phyloP scores from a whole-genome alignment of 2,797 vertebrate species.

The Phataginus tetradactyla region DNA sequence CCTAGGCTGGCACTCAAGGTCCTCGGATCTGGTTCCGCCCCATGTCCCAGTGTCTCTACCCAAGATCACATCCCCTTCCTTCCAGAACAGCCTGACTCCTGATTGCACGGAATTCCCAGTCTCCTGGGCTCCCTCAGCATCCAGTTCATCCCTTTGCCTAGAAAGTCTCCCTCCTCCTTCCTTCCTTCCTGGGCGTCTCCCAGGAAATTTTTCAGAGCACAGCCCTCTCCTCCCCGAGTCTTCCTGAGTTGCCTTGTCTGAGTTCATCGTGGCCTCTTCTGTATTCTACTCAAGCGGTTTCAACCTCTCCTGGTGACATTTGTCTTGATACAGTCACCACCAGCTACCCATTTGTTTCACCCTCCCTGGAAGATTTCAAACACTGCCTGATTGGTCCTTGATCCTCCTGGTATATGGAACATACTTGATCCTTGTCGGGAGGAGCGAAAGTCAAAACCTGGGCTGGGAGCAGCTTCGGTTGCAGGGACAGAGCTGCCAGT shows the following conservation, averaged over 20 bases:
- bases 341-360: background rate
- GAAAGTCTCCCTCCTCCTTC: background rate
- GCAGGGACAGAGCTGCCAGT: background rate
- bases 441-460: background rate
- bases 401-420: background rate
- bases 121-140: background rate
- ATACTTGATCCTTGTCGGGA: accelerated
- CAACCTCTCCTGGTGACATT: accelerated
- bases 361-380: background rate
- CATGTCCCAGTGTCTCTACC: background rate
- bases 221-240: background rate
- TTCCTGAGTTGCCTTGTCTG: background rate
- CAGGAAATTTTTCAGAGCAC: background rate
- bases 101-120: background rate
- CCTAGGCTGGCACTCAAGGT: accelerated
- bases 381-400: accelerated
- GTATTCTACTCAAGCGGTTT: background rate
- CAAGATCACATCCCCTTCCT: background rate
- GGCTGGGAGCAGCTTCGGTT: background rate
- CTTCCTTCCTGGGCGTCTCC: background rate
- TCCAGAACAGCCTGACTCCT: background rate
- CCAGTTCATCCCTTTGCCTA: background rate
- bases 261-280: background rate
- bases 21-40: accelerated
- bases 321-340: background rate